Base-by-base conservation (phyloP, 2,113 vertebrate genomes). In the Vanacampus margaritifer region DNA sequence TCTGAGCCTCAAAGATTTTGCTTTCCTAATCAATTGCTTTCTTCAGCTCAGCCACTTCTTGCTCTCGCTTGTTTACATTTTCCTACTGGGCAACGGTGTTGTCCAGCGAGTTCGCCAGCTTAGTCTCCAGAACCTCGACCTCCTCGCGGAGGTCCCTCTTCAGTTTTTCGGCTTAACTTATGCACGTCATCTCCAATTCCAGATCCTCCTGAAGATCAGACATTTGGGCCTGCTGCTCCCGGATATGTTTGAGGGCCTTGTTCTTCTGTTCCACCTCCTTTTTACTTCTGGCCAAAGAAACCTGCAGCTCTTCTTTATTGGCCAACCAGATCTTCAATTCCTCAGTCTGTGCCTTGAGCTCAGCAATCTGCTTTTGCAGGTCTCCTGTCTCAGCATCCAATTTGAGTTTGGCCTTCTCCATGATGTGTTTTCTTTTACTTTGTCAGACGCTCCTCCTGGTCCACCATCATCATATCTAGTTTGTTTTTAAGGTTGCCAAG, bases 341-440 rank as follows among this genome's bases (percentile, higher is more conserved):
- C 13, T 98, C 95, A 1, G 97, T 94, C 87, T 99, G 97, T 1
- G 94, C 93, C 84, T 98, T 96, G 1, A 99, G 91, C 89, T 99
- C 97, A 0, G 91, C 94, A 3, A 98, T 98, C 91, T 99, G 97
- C 87, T 99, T 97, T 86, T 97, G 95, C 62, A 99, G 92, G 85
- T 99, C 97, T 0, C 95, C 96, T 0, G 94, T 98, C 82, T 99
- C 97, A 0, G 91, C 95, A 0, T 99, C 97, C 39, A 99, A 94
- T 76, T 98, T 99, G 37, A 97, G 92, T 75, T 99, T 99, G 53
- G 95, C 94, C 78, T 99, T 99, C 81, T 99, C 97, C 64, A 99
- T 99, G 97, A 0, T 97, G 93, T 0, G 95, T 98, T 73, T 98
- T 99, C 80, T 99, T 97, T 73, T 99, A 97, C 86, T 98, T 98